Conservation (phyloP, 2,113 vertebrate species). For the Ornithorhynchus anatinus region DNA sequence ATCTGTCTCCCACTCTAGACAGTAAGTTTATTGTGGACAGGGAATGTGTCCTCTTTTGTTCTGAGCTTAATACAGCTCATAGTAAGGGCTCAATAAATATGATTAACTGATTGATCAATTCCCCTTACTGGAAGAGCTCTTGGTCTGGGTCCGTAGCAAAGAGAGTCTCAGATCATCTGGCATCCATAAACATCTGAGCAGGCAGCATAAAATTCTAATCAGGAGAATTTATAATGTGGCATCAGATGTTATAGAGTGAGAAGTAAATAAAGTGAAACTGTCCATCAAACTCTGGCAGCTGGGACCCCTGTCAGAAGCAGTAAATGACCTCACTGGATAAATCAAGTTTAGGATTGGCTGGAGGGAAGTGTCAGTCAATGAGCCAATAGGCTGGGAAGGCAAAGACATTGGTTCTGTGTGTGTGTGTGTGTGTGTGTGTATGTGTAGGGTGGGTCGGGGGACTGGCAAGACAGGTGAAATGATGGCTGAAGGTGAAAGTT, state of each 20-base stretch:
- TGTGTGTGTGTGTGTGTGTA: not conserved
- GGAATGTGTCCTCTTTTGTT: too few species aligned
- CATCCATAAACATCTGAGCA: conserved; percentile 66
- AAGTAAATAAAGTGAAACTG: conserved; percentile 75
- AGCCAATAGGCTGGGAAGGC: not conserved
- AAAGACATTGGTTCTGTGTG: conserved; percentile 17
- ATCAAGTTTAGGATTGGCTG: conserved; percentile 62
- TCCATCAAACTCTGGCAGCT: conserved; percentile 72
- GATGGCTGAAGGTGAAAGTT: too few species aligned
- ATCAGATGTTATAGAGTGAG: conserved; percentile 62
- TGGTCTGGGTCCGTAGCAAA: too few species aligned
- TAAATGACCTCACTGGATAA: conserved; percentile 68
- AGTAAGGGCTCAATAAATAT: too few species aligned
- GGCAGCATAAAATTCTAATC: conserved; percentile 70
- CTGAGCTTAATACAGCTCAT: too few species aligned
- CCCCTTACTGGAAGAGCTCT: too few species aligned
- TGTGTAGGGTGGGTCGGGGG: too few species aligned
- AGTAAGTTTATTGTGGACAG: too few species aligned
- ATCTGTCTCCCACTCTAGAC: too few species aligned
- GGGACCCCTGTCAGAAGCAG: conserved; percentile 49
- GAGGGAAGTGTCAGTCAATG: conserved; percentile 29
- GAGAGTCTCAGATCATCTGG: conserved; percentile 36
- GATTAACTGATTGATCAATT: too few species aligned
- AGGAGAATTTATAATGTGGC: conserved; percentile 72
- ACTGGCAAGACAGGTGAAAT: too few species aligned